Evolutionary conservation across 2,888 invertebrate species (phyloP), one percentile per base, ranked within the genome.

Genomic region (Tricholauxania praeusta): DNA sequence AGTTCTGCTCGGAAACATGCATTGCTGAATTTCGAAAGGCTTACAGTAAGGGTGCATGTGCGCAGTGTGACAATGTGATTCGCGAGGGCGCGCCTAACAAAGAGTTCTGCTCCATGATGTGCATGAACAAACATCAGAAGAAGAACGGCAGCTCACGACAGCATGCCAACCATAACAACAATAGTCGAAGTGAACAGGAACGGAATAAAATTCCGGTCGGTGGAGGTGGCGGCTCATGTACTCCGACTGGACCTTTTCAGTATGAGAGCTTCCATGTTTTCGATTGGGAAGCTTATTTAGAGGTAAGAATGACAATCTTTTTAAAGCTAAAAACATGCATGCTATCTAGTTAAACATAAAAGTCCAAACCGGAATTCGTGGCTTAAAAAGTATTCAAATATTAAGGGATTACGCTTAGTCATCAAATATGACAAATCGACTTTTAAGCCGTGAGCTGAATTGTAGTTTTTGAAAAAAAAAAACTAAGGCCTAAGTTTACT

Each of bases 1-100:
- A 96, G 84, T 97, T 96, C 87, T 97, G 96, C 87, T 96, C 96
- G 0, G 95, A 96, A 87, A 93, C 93, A 48, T 97, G 96, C 88
- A 90, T 96, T 63, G 92, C 94, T 1, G 95, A 96, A 88, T 96
- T 96, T 85, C 91, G 96, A 69, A 95, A 95, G 86, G 95, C 95
- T 1, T 95, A 95, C 81, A 92, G 93, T 81, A 94, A 96, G 88
- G 96, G 95, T 72, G 93, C 95, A 64, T 96, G 96, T 86, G 90
- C 93, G 75, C 92, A 94, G 84, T 97, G 96, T 88, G 95, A 95
- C 87, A 95, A 94, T 88, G 94, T 94, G 75, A 95, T 96, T 80
- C 82, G 86, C 3, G 93, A 94, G 65, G 91, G 90, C 81, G 90
- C 92, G 74, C 94, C 94, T 72, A 91, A 91, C 67, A 91, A 92